Conservation (phyloP, 2,113 vertebrate genomes). For the Pteronura brasiliensis region DNA sequence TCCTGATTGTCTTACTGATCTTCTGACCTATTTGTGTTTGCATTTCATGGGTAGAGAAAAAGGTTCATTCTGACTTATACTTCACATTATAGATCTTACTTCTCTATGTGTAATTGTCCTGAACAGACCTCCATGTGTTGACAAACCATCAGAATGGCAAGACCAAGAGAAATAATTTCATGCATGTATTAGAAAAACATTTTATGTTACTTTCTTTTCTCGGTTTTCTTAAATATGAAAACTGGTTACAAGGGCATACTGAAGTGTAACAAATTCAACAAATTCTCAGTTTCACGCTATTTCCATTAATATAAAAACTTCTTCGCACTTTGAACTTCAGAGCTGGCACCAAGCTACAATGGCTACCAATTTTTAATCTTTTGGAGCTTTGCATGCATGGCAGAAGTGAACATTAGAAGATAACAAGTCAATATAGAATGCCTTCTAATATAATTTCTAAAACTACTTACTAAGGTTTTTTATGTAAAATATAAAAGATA, state of each 20-base stretch:
- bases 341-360: slow-evolving; percentile 48
- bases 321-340: slow-evolving; percentile 59
- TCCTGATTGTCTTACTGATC: not conserved
- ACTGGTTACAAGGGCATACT: slow-evolving; percentile 18
- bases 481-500: slow-evolving; percentile 59
- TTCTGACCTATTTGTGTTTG: not conserved
- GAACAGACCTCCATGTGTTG: not conserved
- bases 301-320: slow-evolving; percentile 67
- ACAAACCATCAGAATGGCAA: slow-evolving; percentile 17
- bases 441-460: slow-evolving; percentile 62
- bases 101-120: not conserved
- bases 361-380: slow-evolving; percentile 73
- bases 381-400: slow-evolving; percentile 27
- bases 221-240: slow-evolving; percentile 28
- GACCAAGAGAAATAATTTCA: slow-evolving; percentile 43
- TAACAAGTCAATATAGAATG: slow-evolving; percentile 75
- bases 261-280: slow-evolving; percentile 52
- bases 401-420: slow-evolving; percentile 53
- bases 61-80: not conserved
- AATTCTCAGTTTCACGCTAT: slow-evolving; percentile 56
- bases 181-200: slow-evolving; percentile 7
- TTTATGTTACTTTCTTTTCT: not conserved
- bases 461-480: slow-evolving; percentile 65
- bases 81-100: not conserved
- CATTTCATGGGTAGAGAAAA: not conserved